Base-by-base conservation (phyloP, 2,113 vertebrate species). In the Aleadryas rufinucha region DNA sequence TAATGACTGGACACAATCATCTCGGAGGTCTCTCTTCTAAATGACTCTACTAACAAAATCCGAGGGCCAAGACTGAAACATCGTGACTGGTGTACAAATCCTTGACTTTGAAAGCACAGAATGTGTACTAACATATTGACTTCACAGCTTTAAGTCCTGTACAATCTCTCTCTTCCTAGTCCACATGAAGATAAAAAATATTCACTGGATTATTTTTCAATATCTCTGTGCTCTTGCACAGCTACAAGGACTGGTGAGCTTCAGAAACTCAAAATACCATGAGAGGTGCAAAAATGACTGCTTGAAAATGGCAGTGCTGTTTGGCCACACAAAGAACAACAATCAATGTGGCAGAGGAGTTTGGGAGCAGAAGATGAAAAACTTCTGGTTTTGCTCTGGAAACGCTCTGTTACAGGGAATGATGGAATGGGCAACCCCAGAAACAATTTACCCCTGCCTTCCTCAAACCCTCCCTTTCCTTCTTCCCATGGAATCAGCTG, bases 221-320 rank as follows among this genome's bases (percentile, higher is more conserved):
- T 10, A 59, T 5, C 10, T 75, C 28, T 35, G 2, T 65, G 14
- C 13, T 70, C 16, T 70, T 35, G 12, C 10, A 26, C 28, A 41
- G 17, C 33, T 63, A 21, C 18, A 78, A 74, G 30, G 33, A 42
- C 26, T 19, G 13, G 16, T 53, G 54, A 89, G 47, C 16, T 84
- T 50, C 11, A 56, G 68, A 84, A n/a, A 14, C 20, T 44, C 47
- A 50, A 59, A 91, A 49, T 16, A 41, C 6, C 16, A 21, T 0
- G 5, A 82, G 22, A 52, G 0, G 0, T 17, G 14, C 9, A 50
- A 56, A 61, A 83, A 20, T 1, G 3, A 37, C 30, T 47, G 19
- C 26, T 82, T 75, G 44, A 41, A 82, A 49, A 44, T 4, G 21
- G 13, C 42, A 69, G 11, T 7, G 13, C 4, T 82, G 1, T 33